Evolutionary conservation across 2,113 vertebrate genomes (phyloP).

Genomic region (Grammomys dolichurus): DNA sequence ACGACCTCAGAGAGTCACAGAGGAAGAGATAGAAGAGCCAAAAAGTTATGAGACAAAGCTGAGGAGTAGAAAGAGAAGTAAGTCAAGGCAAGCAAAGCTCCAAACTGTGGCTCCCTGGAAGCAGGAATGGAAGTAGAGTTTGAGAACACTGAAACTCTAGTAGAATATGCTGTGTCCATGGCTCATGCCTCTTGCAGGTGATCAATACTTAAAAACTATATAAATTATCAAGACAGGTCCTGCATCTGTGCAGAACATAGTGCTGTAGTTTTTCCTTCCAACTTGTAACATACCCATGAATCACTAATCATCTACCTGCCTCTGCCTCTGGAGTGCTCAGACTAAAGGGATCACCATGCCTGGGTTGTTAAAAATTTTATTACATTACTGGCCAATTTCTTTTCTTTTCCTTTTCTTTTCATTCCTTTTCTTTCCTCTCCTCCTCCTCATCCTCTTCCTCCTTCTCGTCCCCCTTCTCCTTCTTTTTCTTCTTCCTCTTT

Average conservation of each 20-base stretch:
- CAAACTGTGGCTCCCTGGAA: no score
- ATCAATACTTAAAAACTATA: not conserved
- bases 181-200: not conserved
- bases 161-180: not conserved
- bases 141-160: not conserved
- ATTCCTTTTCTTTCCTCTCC: not conserved
- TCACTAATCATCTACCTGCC: not conserved
- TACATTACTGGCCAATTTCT: not conserved
- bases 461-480: accelerated
- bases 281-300: not conserved
- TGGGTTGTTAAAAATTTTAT: not conserved
- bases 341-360: no score
- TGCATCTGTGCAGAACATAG: not conserved
- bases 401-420: not conserved
- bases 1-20: not conserved
- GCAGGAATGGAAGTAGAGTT: not conserved
- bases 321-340: no score
- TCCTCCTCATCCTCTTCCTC: accelerated
- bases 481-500: accelerated
- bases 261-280: not conserved
- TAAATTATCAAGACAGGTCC: not conserved
- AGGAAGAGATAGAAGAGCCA: not conserved
- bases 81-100: not conserved
- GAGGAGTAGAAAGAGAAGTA: not conserved
- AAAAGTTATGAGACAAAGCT: not conserved